Evolutionary conservation across 2,797 vertebrate genomes (phyloP), one percentile per base, ranked within the genome.

Genomic region (Poeciliopsis presidionis): DNA sequence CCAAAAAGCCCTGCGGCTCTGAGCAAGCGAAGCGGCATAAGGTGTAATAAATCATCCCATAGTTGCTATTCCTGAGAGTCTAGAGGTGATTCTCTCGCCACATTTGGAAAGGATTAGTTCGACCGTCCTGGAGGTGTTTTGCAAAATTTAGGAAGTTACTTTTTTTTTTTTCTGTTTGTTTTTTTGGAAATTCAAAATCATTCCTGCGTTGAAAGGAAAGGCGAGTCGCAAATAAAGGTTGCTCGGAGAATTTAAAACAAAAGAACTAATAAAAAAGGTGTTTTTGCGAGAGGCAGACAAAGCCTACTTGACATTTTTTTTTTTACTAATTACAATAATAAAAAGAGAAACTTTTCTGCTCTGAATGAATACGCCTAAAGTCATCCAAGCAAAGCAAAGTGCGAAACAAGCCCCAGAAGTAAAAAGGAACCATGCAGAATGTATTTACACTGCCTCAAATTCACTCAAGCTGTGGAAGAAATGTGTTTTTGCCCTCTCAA

Each of bases 401-500:
- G 12, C 16, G 76, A 86, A 88, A 83, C 39, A 3, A 82, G 71
- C 14, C 39, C 55, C 55, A 20, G 69, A 85, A 89, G 49, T 53
- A 25, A 80, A 77, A 53, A 33, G 47, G 45, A 72, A 72, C 72
- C 36, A 30, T 80, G 82, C 80, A 65, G 77, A 84, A 84, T 87
- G 87, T 90, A 91, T 93, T 93, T 91, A 87, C 84, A 86, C 86
- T 87, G 79, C 77, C 78, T 81, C 36, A 92, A 93, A 92, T 93
- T 84, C 87, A 88, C 81, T 90, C 89, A 90, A 87, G 92, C 91
- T 92, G 93, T 87, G 83, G 86, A 74, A 89, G 82, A 92, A 93
- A 89, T 89, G 89, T 89, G 87, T 94, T 93, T 53, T 86, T 89
- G 76, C 80, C 72, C 74, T 83, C 57, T 55, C 57, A 84, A 57